These are phyloP conservation scores for Sorex araneus DNA, from an alignment of 2,113 vertebrate genomes.

Conservation along the genomic window DNA sequence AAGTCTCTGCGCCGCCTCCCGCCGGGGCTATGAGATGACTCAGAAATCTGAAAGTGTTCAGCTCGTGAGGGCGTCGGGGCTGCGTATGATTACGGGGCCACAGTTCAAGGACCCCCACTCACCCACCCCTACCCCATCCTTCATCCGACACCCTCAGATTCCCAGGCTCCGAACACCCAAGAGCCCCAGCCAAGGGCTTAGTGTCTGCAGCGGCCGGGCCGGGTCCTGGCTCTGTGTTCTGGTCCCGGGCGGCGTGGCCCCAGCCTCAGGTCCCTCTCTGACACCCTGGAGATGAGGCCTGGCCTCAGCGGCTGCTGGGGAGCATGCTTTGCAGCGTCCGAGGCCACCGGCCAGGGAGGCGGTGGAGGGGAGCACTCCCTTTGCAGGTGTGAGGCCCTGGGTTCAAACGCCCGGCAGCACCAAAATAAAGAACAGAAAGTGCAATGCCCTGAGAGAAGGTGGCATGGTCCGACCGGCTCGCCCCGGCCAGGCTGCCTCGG, in stretches of 20 bases:
- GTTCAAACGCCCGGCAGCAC: too few species aligned
- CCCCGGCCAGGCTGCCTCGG: conserved; percentile 4
- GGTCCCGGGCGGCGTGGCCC: background rate
- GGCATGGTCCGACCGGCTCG: background rate
- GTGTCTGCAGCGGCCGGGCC: background rate
- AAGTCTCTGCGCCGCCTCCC: background rate
- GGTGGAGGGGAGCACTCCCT: too few species aligned
- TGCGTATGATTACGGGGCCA: accelerated
- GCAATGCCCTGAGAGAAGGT: accelerated
- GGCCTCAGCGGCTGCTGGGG: background rate
- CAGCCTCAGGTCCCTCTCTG: background rate
- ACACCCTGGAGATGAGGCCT: background rate
- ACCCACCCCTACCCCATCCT: background rate
- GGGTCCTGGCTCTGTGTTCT: background rate
- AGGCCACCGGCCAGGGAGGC: too few species aligned
- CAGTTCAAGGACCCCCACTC: too few species aligned
- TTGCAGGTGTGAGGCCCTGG: too few species aligned
- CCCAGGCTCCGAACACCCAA: background rate
- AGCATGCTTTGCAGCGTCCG: background rate
- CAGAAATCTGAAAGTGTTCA: background rate
- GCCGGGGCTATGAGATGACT: too few species aligned
- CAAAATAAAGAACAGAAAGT: background rate
- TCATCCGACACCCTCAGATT: background rate
- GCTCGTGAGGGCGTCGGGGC: background rate
- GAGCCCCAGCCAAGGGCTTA: background rate